Base-by-base conservation (phyloP, 2,797 vertebrate genomes). In the Enteromius radiatus region DNA sequence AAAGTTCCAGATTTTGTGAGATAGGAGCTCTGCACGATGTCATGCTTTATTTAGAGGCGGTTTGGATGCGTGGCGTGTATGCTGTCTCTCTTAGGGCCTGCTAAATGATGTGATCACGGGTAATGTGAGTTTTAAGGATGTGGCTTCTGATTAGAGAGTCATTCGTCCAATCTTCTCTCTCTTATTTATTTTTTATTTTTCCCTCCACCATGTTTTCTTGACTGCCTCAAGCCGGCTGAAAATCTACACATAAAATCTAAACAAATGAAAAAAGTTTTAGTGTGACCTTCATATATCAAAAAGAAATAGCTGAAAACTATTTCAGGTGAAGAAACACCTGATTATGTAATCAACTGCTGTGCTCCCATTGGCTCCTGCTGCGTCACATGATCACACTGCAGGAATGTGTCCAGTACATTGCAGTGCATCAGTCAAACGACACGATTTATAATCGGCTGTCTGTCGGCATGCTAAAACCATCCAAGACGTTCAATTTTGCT, bases 1-100 rank as follows among this genome's bases (percentile, higher is more conserved):
- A 84, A 78, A 78, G 64, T 43, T 31, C 31, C 63, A 83, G 83
- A 75, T 23, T 63, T 47, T 49, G 45, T 67, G 49, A 79, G 38
- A 73, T 52, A 76, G 64, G 14, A 45, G 54, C 19, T 78, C 31
- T 41, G 41, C 33, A 47, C 31, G 14, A 36, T 21, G n/a, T 68
- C 76, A 76, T 81, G 79, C 61, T 64, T 74, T 81, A 84, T 84
- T 86, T 68, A 86, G 31, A 78, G 68, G 68, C 63, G 12, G 78
- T 63, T 49, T 38, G 70, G 8, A 28, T 78, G 59, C 11, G 43
- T 45, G 69, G 61, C 19, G 21, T 4, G n/a, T 63, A 19, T 5
- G 12, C 19, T 7, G 28, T 36, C 43, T 74, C 69, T 49, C 41
- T 47, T 10, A 59, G n/a, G 21, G 63, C 45, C 33, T 47, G 26